Conservation (phyloP, 1,140 invertebrate genomes). For the Heliconius congener region DNA sequence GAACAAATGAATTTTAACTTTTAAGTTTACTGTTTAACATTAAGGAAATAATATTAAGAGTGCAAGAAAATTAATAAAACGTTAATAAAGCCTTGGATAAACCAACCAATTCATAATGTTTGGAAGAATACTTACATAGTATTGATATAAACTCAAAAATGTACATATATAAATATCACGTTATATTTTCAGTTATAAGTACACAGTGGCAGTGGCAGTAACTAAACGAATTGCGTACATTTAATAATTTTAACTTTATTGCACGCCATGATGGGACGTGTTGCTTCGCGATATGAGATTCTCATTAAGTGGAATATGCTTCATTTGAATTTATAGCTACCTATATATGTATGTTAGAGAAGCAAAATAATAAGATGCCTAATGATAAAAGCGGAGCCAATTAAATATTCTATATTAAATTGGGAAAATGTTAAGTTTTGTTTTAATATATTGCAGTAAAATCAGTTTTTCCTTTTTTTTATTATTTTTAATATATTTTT, state of each 20-base stretch:
- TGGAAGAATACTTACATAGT: too few relatives aligned
- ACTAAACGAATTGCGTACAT: constrained; percentile 38
- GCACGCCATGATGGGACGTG: constrained; percentile 45
- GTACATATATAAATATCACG: neutral
- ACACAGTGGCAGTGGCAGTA: neutral
- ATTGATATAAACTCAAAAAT: too few relatives aligned
- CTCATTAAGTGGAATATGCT: constrained; percentile 33
- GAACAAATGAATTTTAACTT: too few relatives aligned
- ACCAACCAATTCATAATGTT: too few relatives aligned
- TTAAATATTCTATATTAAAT: neutral
- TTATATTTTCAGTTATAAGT: neutral
- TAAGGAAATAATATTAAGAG: too few relatives aligned
- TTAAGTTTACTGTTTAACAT: too few relatives aligned
- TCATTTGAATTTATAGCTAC: constrained; percentile 42
- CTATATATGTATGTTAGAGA: neutral
- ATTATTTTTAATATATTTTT: too few relatives aligned
- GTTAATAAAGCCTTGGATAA: too few relatives aligned
- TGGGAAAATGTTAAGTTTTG: neutral
- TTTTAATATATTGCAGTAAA: neutral
- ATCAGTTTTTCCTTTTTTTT: too few relatives aligned
- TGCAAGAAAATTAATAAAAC: too few relatives aligned
- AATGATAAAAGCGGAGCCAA: neutral
- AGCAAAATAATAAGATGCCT: constrained; percentile 13
- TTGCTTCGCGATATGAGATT: constrained; percentile 45
- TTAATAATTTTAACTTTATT: constrained; percentile 59